These are phyloP conservation scores for Planococcus citri DNA, from an alignment of 1,140 invertebrate species.

Conservation along the genomic window DNA sequence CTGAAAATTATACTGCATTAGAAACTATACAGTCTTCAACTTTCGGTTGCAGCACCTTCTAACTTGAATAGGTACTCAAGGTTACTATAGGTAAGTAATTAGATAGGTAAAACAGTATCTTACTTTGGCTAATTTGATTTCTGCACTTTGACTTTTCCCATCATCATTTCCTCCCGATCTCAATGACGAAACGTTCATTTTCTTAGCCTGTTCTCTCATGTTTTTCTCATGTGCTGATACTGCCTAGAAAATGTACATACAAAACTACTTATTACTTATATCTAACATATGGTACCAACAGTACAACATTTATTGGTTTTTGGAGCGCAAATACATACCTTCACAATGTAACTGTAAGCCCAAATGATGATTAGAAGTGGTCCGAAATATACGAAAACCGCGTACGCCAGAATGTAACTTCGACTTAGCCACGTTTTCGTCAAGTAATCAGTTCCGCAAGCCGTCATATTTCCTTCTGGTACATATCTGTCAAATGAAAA, in stretches of 20 bases:
- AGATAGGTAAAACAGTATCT: too few relatives aligned
- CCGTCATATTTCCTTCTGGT: constrained; percentile 75
- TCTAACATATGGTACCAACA: not conserved
- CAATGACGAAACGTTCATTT: constrained; percentile 70
- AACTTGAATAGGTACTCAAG: too few relatives aligned
- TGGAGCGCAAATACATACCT: constrained; percentile 37
- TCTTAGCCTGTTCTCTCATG: constrained; percentile 71
- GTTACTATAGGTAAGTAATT: too few relatives aligned
- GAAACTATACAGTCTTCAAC: too few relatives aligned
- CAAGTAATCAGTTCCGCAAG: constrained; percentile 73
- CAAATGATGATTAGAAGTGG: constrained; percentile 60
- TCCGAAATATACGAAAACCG: constrained; percentile 53
- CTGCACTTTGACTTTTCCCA: constrained; percentile 49
- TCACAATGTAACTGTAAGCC: constrained; percentile 65
- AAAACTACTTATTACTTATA: not conserved
- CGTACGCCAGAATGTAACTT: constrained; percentile 57
- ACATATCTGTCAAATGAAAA: constrained; percentile 47
- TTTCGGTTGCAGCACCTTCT: too few relatives aligned
- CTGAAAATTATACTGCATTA: too few relatives aligned
- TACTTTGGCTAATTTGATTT: constrained; percentile 61
- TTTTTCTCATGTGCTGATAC: constrained; percentile 65
- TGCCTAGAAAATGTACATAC: constrained; percentile 37
- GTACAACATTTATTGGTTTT: not conserved
- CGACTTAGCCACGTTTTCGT: constrained; percentile 47
- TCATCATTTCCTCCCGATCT: constrained; percentile 54